Evolutionary conservation across 2,113 vertebrate species (phyloP).

Genomic region (Dipodomys merriami): DNA sequence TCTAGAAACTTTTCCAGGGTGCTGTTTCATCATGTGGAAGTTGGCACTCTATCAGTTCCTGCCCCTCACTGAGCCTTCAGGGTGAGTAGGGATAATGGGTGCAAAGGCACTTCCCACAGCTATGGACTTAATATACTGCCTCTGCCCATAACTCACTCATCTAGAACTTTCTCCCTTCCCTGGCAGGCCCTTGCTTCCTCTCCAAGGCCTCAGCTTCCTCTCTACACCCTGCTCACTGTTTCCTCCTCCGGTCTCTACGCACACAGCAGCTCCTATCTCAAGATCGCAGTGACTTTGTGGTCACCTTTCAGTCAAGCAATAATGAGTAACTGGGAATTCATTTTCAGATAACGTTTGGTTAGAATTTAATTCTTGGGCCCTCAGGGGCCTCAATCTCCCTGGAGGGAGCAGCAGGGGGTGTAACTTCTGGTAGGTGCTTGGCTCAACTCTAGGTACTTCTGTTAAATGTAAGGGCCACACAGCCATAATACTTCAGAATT

Average conservation of each 20-base stretch:
- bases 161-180: neutral
- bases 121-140: neutral
- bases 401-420: neutral
- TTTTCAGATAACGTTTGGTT: neutral
- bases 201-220: neutral
- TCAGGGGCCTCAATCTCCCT: neutral
- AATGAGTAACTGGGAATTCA: neutral
- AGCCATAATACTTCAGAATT: neutral
- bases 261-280: neutral
- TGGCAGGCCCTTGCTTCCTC: too few species aligned
- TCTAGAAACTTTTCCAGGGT: neutral
- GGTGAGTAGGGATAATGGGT: neutral
- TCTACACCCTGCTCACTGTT: neutral
- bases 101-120: neutral
- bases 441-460: constrained; percentile 10
- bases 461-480: neutral
- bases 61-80: neutral
- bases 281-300: neutral
- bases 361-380: neutral
- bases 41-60: accelerated
- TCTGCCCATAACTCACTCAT: neutral
- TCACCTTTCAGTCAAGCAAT: neutral
- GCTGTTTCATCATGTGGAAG: neutral
- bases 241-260: neutral
- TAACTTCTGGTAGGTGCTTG: neutral